Evolutionary conservation across 2,113 vertebrate genomes (phyloP).

Genomic region (Galemys pyrenaicus): DNA sequence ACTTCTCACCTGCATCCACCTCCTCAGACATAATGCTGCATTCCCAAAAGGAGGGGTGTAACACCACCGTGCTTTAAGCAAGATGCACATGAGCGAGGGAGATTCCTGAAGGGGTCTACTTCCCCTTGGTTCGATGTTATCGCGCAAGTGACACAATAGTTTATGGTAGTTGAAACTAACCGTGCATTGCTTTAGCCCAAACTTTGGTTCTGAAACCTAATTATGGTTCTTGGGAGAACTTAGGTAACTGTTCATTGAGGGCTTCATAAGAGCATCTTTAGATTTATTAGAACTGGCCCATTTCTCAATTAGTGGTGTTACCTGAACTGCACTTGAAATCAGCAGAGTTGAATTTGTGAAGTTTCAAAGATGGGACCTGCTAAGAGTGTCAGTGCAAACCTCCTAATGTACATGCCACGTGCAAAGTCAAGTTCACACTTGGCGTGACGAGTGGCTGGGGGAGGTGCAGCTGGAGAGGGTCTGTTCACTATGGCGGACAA

Average conservation of each 20-base stretch:
- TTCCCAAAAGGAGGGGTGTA: not conserved
- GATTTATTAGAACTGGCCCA: not conserved
- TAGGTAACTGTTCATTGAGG: conserved; percentile 30
- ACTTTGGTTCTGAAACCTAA: conserved; percentile 35
- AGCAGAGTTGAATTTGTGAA: not conserved
- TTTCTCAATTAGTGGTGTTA: conserved; percentile 1
- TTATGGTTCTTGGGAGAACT: conserved; percentile 20
- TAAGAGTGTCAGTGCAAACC: not conserved
- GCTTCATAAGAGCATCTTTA: conserved; percentile 3
- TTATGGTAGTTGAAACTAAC: not conserved
- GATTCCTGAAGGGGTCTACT: not conserved
- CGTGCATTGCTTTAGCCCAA: conserved; percentile 3
- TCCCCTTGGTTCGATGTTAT: not conserved
- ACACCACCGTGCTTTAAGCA: not conserved
- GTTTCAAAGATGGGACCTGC: not conserved
- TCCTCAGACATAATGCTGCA: not conserved
- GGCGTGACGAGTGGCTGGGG: not conserved
- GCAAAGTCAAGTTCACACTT: not conserved
- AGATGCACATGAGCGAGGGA: not conserved
- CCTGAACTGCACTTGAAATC: not conserved
- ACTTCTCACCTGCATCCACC: not conserved
- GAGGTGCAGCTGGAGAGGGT: not conserved
- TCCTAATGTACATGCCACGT: not conserved
- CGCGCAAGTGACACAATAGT: not conserved
- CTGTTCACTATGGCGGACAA: not conserved